Evolutionary conservation across 2,797 vertebrate genomes (phyloP), one percentile per base, ranked within the genome.

Genomic region (Pipistrellus pygmaeus): DNA sequence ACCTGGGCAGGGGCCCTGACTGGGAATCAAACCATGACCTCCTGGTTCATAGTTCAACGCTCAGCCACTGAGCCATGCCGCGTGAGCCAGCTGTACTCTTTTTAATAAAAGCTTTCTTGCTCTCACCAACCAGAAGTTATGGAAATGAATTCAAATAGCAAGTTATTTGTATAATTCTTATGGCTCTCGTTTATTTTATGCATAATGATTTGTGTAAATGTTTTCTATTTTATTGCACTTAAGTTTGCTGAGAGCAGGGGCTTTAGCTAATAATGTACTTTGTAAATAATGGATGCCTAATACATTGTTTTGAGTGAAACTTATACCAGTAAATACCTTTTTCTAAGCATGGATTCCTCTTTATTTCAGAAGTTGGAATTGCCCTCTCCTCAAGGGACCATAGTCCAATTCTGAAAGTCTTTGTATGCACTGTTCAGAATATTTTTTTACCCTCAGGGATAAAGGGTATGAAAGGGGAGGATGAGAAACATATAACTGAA

Each of bases 361-460:
- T 92, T 82, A 69, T 71, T 62, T 76, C 17, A 73, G 51, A 86
- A 86, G 35, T 53, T 75, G 48, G 6, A 80, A 80, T 55, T 53
- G 12, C 9, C 12, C 46, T 93, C 23, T 14, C 5, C 23, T 10
- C 8, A 51, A 7, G 44, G 44, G 57, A 82, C 10, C 21, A 44
- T 51, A 66, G 30, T 90, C 62, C 23, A 93, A 2, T 69, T 95
- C 20, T 75, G 35, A 60, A 91, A 92, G 93, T 91, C 60, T 69
- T 41, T 89, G 2, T 80, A 57, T 76, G 88, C 71, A 76, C 38
- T 69, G 27, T 85, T 95, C 68, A 66, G 69, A 77, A 69, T 69
- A 92, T 48, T 86, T 90, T 95, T 60, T 13, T 46, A 41, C 27
- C 12, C 30, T 89, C 2, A 77, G 48, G 53, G 53, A 20, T 73